Evolutionary conservation across 2,888 invertebrate species (phyloP).

Genomic region (Hemicrepidius hirtus): DNA sequence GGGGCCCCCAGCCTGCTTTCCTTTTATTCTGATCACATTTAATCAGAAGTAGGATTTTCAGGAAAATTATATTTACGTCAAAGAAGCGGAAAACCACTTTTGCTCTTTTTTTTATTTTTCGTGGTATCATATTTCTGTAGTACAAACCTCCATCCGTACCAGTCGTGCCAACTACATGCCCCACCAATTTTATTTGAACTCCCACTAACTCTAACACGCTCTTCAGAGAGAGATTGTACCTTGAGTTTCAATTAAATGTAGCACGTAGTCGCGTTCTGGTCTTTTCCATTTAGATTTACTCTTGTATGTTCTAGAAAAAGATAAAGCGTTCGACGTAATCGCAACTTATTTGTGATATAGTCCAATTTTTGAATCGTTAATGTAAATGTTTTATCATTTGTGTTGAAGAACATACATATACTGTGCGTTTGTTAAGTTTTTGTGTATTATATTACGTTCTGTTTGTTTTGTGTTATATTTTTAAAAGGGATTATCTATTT

Average conservation of each 20-base stretch:
- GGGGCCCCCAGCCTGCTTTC: no score
- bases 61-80: constrained; percentile 7
- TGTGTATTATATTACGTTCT: neutral
- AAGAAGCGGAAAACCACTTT: constrained; percentile 14
- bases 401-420: neutral
- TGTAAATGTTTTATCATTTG: constrained; percentile 15
- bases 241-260: constrained; percentile 6
- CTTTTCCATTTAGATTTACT: neutral
- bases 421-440: neutral
- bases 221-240: constrained; percentile 35
- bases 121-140: constrained; percentile 19
- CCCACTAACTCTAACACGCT: constrained; percentile 37
- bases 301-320: constrained; percentile 1
- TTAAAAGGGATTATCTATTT: neutral
- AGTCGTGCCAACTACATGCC: constrained; percentile 58
- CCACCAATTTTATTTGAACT: constrained; percentile 38
- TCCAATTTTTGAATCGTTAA: constrained; percentile 1
- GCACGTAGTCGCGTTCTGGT: neutral
- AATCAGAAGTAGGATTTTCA: neutral
- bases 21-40: no score
- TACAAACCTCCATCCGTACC: constrained; percentile 52
- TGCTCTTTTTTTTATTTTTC: constrained; percentile 7
- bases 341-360: neutral
- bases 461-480: neutral
- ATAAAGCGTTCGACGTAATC: neutral